Percentiles rank a stretch among this genome's conserved stretches.
These are phyloP conservation scores for Melospiza georgiana DNA, from an alignment of 2,113 vertebrate genomes.

Conservation along the genomic window DNA sequence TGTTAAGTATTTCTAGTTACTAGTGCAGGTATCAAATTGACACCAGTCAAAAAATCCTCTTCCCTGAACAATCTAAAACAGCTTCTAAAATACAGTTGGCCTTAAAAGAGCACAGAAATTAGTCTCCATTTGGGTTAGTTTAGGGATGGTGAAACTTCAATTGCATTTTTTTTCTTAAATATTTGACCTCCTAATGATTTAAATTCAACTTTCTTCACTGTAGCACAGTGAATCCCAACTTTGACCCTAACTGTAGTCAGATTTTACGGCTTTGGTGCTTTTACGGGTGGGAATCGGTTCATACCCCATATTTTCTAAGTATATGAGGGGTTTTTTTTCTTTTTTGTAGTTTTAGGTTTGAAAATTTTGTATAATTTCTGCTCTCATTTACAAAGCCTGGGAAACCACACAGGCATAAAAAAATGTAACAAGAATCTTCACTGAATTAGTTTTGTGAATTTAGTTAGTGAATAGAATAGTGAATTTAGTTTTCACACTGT, in stretches of 20 bases:
- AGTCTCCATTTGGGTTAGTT: not conserved
- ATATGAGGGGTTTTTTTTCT: not conserved
- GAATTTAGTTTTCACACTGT: not conserved
- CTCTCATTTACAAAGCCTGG: not conserved
- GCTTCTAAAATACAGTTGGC: not conserved
- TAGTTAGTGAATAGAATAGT: too few species aligned
- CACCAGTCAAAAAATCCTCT: not conserved
- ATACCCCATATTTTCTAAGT: not conserved
- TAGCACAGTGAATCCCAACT: not conserved
- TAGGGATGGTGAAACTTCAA: not conserved
- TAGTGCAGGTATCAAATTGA: not conserved
- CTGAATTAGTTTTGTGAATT: too few species aligned
- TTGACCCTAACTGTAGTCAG: not conserved
- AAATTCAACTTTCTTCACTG: not conserved
- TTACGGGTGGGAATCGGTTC: not conserved
- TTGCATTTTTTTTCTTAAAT: not conserved
- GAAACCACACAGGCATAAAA: not conserved
- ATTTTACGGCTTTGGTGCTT: not conserved
- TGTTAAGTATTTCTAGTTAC: not conserved
- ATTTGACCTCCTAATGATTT: not conserved
- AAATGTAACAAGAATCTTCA: not conserved
- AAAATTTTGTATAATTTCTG: not conserved
- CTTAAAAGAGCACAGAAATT: not conserved
- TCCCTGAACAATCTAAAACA: not conserved
- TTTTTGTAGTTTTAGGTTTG: not conserved